Evolutionary conservation across 2,888 invertebrate genomes (phyloP).

Genomic region (Erebia palarica): DNA sequence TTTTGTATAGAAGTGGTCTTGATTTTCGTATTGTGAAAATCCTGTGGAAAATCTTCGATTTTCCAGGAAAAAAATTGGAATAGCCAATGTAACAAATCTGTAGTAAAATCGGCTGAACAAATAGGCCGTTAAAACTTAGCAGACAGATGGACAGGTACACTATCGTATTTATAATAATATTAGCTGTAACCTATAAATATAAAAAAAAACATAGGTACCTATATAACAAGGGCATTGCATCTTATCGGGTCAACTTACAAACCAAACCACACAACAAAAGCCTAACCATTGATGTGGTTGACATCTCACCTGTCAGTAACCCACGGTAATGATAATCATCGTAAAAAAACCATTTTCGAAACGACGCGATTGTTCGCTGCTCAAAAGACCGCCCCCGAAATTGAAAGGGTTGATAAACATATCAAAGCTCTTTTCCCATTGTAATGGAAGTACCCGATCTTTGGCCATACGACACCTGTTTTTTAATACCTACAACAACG

Average conservation of each 20-base stretch:
- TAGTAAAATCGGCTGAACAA: too few species aligned
- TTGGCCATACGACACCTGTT: slow-evolving; percentile 71
- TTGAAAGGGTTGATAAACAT: slow-evolving; percentile 79
- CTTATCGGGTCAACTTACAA: slow-evolving; percentile 69
- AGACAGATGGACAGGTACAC: too few species aligned
- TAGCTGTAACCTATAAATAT: too few species aligned
- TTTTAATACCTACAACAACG: slow-evolving; percentile 64
- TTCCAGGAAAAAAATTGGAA: too few species aligned
- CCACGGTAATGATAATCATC: slow-evolving; percentile 72
- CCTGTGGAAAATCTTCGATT: too few species aligned
- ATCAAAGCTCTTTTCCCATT: slow-evolving; percentile 69
- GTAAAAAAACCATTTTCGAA: slow-evolving; percentile 67
- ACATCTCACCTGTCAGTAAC: slow-evolving; percentile 81
- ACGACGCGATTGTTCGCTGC: slow-evolving; percentile 60
- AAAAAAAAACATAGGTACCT: too few species aligned
- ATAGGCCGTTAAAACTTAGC: too few species aligned
- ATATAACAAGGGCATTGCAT: slow-evolving; percentile 54
- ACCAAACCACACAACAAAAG: slow-evolving; percentile 51
- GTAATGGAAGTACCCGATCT: slow-evolving; percentile 45
- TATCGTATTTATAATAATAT: too few species aligned
- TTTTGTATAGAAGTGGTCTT: too few species aligned
- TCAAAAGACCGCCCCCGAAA: slow-evolving; percentile 66
- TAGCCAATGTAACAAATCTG: too few species aligned
- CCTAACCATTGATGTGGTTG: slow-evolving; percentile 62
- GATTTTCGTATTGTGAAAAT: too few species aligned